A percentile compares a stretch with the other conserved stretches of the same genome.
Conservation (phyloP, 2,888 invertebrate species). For the Lithodes maja region DNA sequence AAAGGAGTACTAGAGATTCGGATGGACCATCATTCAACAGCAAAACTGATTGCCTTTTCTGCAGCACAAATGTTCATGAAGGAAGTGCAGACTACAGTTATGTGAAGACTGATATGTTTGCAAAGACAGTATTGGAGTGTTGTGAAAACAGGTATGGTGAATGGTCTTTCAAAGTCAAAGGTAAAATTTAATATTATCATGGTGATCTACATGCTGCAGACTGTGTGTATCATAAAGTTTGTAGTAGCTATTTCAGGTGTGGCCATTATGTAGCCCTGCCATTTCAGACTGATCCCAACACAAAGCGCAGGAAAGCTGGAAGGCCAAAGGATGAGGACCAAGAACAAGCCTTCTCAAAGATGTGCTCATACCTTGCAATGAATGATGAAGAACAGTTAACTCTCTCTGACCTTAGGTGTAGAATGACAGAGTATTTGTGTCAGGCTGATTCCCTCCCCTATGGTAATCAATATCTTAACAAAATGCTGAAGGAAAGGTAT, state of each 20-base stretch:
- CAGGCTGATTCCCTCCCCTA: slow-evolving; percentile 10
- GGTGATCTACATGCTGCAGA: slow-evolving; percentile 17
- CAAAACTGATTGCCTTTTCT: slow-evolving; percentile 11
- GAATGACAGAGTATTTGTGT: slow-evolving; percentile 12
- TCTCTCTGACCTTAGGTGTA: slow-evolving; percentile 11
- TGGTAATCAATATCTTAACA: slow-evolving; percentile 13
- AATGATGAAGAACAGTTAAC: slow-evolving; percentile 20
- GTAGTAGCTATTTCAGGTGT: slow-evolving; percentile 17
- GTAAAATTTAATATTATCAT: slow-evolving; percentile 13
- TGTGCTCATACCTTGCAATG: slow-evolving; percentile 6
- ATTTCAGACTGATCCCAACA: slow-evolving; percentile 7
- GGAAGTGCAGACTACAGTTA: slow-evolving; percentile 5
- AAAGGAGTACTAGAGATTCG: not conserved
- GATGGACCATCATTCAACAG: slow-evolving; percentile 3
- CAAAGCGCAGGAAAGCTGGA: slow-evolving; percentile 10
- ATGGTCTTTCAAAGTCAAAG: not conserved
- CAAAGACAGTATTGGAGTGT: not conserved
- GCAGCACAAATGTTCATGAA: not conserved
- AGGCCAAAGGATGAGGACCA: slow-evolving; percentile 10
- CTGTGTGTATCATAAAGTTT: slow-evolving; percentile 10
- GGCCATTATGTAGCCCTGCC: slow-evolving; percentile 1
- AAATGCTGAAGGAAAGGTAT: not conserved
- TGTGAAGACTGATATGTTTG: slow-evolving; percentile 1
- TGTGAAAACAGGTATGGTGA: not conserved
- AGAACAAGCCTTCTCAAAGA: slow-evolving; percentile 7